phyloP scores from a whole-genome alignment of 2,888 invertebrate species.

The Callimorpha dominula region DNA sequence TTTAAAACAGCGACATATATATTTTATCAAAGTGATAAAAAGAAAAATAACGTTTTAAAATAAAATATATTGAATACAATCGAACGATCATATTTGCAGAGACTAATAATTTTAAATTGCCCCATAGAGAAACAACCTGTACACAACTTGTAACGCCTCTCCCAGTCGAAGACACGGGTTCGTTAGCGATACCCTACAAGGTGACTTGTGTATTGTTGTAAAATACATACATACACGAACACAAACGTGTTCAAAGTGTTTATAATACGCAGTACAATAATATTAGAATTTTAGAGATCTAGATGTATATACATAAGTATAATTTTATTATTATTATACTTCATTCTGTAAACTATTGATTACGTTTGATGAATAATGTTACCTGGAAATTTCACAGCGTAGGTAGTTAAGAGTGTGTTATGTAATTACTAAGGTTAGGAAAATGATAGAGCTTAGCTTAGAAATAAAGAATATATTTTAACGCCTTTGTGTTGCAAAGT shows the following conservation, averaged over 20 bases:
- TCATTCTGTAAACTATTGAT: neutral
- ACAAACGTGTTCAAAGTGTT: neutral
- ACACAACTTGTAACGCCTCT: slow-evolving; percentile 20
- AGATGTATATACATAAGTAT: neutral
- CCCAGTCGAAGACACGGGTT: slow-evolving; percentile 41
- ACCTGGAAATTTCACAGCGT: neutral
- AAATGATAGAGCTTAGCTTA: no score
- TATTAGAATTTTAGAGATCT: neutral
- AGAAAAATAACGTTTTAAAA: no score
- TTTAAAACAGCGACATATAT: no score
- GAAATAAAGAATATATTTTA: no score
- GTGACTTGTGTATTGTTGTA: neutral
- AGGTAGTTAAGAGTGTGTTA: neutral
- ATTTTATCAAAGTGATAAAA: no score
- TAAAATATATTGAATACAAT: no score
- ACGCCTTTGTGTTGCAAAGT: no score
- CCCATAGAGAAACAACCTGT: slow-evolving; percentile 21
- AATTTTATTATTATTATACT: neutral
- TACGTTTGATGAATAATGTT: neutral
- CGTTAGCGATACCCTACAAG: slow-evolving; percentile 34
- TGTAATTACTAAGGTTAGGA: no score
- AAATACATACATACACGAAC: neutral
- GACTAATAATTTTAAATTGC: neutral
- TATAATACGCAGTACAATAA: neutral
- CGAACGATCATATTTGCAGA: neutral